Evolutionary conservation across 2,113 vertebrate species (phyloP).

Genomic region (Tetrax tetrax): DNA sequence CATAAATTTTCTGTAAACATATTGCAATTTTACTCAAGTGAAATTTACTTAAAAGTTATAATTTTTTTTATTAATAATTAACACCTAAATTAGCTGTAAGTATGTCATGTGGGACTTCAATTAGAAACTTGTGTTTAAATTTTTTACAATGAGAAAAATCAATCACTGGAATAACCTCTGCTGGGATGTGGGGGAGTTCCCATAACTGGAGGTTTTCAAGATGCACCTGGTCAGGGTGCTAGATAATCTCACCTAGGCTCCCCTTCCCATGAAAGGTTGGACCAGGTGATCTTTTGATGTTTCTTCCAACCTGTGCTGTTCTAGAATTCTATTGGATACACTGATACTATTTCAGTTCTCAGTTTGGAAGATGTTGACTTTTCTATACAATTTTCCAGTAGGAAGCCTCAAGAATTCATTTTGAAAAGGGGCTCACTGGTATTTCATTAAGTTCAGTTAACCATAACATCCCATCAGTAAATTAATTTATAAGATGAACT

Average conservation of each 20-base stretch:
- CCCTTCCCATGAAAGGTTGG: background rate
- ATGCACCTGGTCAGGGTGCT: background rate
- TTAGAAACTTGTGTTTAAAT: background rate
- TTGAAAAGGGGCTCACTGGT: slow-evolving; percentile 3
- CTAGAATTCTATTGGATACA: background rate
- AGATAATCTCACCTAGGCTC: background rate
- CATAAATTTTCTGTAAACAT: background rate
- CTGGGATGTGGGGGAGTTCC: background rate
- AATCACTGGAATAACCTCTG: background rate
- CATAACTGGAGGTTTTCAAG: background rate
- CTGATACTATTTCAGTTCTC: background rate
- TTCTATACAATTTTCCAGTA: background rate
- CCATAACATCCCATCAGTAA: slow-evolving; percentile 13
- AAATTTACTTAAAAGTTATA: background rate
- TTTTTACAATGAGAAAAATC: background rate
- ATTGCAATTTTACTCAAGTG: background rate
- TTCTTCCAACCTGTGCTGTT: background rate
- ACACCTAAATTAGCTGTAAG: background rate
- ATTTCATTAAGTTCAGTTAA: slow-evolving; percentile 46
- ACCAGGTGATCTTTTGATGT: background rate
- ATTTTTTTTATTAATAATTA: background rate
- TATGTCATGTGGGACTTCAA: background rate
- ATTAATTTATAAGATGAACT: slow-evolving; percentile 51
- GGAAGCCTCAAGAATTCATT: slow-evolving; percentile 13
- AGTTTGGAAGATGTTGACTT: background rate